phyloP scores from a whole-genome alignment of 2,888 invertebrate genomes.

The Matsumyia berberina region DNA sequence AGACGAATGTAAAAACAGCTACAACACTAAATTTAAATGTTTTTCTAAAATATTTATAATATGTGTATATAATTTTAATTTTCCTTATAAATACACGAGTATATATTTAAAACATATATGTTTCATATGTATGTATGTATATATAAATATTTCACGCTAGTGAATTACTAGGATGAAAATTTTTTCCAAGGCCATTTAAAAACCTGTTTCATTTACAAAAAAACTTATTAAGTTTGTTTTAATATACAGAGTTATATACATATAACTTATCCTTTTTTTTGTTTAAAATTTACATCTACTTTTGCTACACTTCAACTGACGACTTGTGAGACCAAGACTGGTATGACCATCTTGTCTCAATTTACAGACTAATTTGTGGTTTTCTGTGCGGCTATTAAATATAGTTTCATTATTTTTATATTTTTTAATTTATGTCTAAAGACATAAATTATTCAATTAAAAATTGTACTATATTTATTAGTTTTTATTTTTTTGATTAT shows the following conservation, averaged over 20 bases:
- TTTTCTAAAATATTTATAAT: constrained; percentile 21
- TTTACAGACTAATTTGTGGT: constrained; percentile 65
- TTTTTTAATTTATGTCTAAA: constrained; percentile 57
- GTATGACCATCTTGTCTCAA: constrained; percentile 21
- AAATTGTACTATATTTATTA: constrained; percentile 72
- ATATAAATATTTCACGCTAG: constrained; percentile 37
- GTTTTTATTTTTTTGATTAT: constrained; percentile 16
- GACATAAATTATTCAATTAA: constrained; percentile 52
- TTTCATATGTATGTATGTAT: constrained; percentile 39
- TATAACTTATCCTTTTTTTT: no score
- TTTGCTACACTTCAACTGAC: constrained; percentile 1
- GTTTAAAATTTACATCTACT: constrained; percentile 20
- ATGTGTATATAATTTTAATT: constrained; percentile 35
- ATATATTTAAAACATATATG: constrained; percentile 41
- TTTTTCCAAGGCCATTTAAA: constrained; percentile 65
- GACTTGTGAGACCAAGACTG: constrained; percentile 5
- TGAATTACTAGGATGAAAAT: constrained; percentile 34
- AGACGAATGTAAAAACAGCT: constrained; percentile 38
- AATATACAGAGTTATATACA: no score
- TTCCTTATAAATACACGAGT: constrained; percentile 6
- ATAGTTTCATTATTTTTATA: constrained; percentile 60
- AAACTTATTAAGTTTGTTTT: constrained; percentile 20
- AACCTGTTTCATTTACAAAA: constrained; percentile 66
- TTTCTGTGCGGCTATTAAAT: constrained; percentile 72
- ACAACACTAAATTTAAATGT: constrained; percentile 23